Percentiles rank a stretch among this genome's conserved stretches.
phyloP scores from a whole-genome alignment of 2,113 vertebrate species.

The Rutilus rutilus region DNA sequence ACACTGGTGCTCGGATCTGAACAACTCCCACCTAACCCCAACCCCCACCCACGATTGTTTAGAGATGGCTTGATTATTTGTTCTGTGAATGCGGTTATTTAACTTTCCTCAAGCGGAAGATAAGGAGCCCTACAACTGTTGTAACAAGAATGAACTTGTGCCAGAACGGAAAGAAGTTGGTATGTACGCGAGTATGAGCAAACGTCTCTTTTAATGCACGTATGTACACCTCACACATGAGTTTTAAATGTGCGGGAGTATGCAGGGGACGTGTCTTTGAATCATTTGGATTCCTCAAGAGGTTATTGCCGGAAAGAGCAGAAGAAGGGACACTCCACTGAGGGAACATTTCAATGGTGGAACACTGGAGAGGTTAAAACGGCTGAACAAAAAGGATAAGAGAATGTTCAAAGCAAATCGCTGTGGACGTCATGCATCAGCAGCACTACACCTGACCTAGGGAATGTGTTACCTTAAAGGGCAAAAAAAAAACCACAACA shows the following conservation, averaged over 20 bases:
- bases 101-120: slow-evolving; percentile 54
- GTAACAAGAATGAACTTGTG: slow-evolving; percentile 64
- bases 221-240: not conserved
- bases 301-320: not conserved
- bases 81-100: slow-evolving; percentile 58
- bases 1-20: not conserved
- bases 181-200: slow-evolving; percentile 12
- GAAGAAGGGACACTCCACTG: slow-evolving; percentile 20
- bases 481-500: slow-evolving; percentile 53
- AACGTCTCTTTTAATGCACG: not conserved
- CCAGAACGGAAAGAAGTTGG: slow-evolving; percentile 40
- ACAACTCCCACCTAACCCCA: slow-evolving; percentile 7
- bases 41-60: slow-evolving; percentile 34
- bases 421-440: slow-evolving; percentile 66
- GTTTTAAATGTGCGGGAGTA: not conserved
- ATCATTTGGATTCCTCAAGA: not conserved
- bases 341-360: slow-evolving; percentile 6
- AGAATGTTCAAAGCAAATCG: slow-evolving; percentile 72
- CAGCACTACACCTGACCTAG: slow-evolving; percentile 65
- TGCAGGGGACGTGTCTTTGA: not conserved
- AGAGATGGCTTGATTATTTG: slow-evolving; percentile 56
- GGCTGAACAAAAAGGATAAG: slow-evolving; percentile 58
- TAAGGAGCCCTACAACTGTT: slow-evolving; percentile 52
- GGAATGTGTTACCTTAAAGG: slow-evolving; percentile 75
- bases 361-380: slow-evolving; percentile 69